Percentiles rank a stretch among this genome's conserved stretches.
phyloP scores from a whole-genome alignment of 2,113 vertebrate genomes.

The Atlantisia rogersi region DNA sequence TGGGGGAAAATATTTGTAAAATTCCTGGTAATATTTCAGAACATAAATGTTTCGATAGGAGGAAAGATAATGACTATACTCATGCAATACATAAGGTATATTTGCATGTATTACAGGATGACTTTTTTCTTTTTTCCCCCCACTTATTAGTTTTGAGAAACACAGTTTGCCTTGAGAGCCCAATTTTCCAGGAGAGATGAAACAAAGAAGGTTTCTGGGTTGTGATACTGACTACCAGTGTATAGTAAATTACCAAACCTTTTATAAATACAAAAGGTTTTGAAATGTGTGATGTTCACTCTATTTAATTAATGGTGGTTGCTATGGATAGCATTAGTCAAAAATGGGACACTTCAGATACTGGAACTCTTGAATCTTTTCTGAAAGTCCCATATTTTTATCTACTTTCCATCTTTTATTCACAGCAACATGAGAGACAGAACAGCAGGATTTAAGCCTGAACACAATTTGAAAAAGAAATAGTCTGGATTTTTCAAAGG shows the following conservation, averaged over 20 bases:
- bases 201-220: not conserved
- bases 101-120: not conserved
- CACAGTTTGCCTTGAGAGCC: not conserved
- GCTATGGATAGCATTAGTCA: not conserved
- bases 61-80: not conserved
- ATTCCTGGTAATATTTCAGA: not conserved
- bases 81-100: not conserved
- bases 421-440: not conserved
- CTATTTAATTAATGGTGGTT: not conserved
- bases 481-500: not conserved
- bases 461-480: not conserved
- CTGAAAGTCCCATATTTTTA: not conserved
- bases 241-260: not conserved
- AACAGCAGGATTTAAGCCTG: not conserved
- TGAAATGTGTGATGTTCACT: not conserved
- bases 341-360: not conserved
- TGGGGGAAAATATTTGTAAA: not conserved
- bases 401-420: not conserved
- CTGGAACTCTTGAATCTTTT: not conserved
- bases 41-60: not conserved
- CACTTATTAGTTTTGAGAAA: not conserved
- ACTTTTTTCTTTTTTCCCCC: not conserved
- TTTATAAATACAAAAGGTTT: not conserved
- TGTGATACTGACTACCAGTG: not conserved
- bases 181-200: not conserved